Evolutionary conservation across 2,888 invertebrate genomes (phyloP).

Genomic region (Caenorhabditis panamensis): DNA sequence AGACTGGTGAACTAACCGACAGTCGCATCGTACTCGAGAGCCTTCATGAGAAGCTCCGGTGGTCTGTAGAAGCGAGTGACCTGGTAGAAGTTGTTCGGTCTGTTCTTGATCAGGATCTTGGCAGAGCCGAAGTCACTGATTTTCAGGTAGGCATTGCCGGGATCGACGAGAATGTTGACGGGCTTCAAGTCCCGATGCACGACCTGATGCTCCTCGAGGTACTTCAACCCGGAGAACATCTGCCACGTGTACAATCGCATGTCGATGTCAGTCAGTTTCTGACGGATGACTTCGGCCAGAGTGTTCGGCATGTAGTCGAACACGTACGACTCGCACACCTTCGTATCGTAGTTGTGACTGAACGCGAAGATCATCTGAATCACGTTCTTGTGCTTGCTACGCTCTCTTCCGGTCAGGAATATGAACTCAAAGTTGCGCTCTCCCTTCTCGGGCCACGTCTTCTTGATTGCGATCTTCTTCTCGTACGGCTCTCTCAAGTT

Average conservation of each 20-base stretch:
- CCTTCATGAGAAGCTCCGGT: slow-evolving; percentile 72
- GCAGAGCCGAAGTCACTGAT: slow-evolving; percentile 76
- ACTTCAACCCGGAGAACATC: slow-evolving; percentile 72
- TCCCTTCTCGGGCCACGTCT: slow-evolving; percentile 71
- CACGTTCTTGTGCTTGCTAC: slow-evolving; percentile 67
- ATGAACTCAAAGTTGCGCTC: slow-evolving; percentile 62
- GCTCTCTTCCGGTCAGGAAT: slow-evolving; percentile 65
- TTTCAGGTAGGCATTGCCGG: slow-evolving; percentile 62
- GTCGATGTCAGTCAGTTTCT: slow-evolving; percentile 58
- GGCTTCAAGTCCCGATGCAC: slow-evolving; percentile 63
- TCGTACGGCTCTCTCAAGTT: slow-evolving; percentile 57
- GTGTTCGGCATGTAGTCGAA: slow-evolving; percentile 71
- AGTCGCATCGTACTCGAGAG: slow-evolving; percentile 60
- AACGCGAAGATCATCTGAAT: slow-evolving; percentile 73
- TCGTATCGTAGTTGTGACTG: slow-evolving; percentile 56
- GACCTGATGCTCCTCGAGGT: slow-evolving; percentile 62
- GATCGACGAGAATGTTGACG: slow-evolving; percentile 73
- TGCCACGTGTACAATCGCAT: slow-evolving; percentile 76
- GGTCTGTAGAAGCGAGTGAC: slow-evolving; percentile 77
- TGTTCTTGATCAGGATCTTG: slow-evolving; percentile 62
- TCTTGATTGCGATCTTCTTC: slow-evolving; percentile 73
- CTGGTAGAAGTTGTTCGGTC: slow-evolving; percentile 67
- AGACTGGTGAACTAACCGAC: too few species aligned
- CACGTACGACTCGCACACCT: slow-evolving; percentile 67
- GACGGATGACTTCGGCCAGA: slow-evolving; percentile 49